Conservation (phyloP, 2,888 invertebrate species). For the Iselma pallidipennis region DNA sequence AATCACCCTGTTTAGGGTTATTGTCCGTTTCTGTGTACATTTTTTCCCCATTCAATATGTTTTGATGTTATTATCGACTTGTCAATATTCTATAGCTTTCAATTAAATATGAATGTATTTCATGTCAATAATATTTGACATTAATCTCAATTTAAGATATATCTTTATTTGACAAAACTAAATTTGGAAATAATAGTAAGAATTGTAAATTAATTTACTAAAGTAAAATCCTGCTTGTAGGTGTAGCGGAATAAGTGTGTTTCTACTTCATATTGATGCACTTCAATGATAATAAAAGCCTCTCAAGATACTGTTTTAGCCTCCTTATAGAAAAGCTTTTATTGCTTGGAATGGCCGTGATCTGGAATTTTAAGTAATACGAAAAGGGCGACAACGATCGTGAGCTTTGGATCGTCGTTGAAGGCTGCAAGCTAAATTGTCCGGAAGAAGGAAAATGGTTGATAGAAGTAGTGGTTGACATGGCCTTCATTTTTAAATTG, state of each 20-base stretch:
- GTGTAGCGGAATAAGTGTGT: no score
- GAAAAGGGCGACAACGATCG: background rate
- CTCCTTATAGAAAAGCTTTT: background rate
- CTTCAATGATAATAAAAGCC: background rate
- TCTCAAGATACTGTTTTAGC: no score
- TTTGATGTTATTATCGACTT: constrained; percentile 29
- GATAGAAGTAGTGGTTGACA: background rate
- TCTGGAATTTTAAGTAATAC: background rate
- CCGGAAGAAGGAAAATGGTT: background rate
- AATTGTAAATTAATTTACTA: no score
- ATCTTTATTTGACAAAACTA: no score
- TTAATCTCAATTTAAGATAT: background rate
- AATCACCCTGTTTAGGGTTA: constrained; percentile 35
- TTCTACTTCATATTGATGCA: no score
- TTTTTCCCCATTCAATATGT: constrained; percentile 26
- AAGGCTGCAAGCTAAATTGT: background rate
- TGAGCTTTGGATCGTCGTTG: background rate
- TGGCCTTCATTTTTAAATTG: background rate
- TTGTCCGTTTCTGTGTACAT: constrained; percentile 34
- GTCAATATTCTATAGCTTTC: constrained; percentile 19
- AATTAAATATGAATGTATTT: constrained; percentile 19
- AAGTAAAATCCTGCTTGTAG: no score
- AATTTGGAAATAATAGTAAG: no score
- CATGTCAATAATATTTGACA: background rate
- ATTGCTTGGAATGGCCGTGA: background rate